Evolutionary conservation across 2,888 invertebrate species (phyloP), one percentile per base, ranked within the genome.

Genomic region (Dorcus parallelipipedus): DNA sequence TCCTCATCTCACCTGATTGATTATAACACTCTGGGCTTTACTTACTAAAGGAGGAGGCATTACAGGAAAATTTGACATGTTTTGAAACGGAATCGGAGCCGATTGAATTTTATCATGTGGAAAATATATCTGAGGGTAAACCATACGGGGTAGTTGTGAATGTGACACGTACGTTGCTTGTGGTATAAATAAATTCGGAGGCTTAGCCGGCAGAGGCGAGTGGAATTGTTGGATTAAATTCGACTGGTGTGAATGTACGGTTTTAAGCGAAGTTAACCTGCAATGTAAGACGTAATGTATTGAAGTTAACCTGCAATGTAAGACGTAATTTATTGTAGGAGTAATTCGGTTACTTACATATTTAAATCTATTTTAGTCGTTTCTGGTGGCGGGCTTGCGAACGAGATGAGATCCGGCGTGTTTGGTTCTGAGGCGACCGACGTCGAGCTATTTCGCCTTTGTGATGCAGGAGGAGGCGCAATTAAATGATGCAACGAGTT

Each of bases 381-480:
- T 73, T 82, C 76, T 57, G 82, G 76, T 63, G 82, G 76, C 17
- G 89, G 89, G 74, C 87, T 89, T 17, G 85, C 77, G 72, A 90
- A 90, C 9, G 88, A 89, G 67, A 90, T 90, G 62, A 90, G 78
- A 78, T 90, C 89, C 59, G 82, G 85, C 26, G 79, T 78, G 52
- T 72, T 71, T 23, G 59, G 71, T 3, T 66, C 65, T 80, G 62
- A 81, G 79, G 17, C 79, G 73, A 58, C 54, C 1, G 64, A 58
- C 54, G 80, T 79, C 52, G 81, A 79, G 61, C 73, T 77, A 61
- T 73, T 76, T 52, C 71, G 64, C 50, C 75, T 71, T 52, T 75
- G 76, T 2, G 76, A 70, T 42, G 66, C 59, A 5, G 65, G 65
- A 52, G 77, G 80, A 38, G 64, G 66, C 23, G 63, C 65, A 23